phyloP scores from a whole-genome alignment of 2,797 vertebrate species.

The Perodicticus potto region DNA sequence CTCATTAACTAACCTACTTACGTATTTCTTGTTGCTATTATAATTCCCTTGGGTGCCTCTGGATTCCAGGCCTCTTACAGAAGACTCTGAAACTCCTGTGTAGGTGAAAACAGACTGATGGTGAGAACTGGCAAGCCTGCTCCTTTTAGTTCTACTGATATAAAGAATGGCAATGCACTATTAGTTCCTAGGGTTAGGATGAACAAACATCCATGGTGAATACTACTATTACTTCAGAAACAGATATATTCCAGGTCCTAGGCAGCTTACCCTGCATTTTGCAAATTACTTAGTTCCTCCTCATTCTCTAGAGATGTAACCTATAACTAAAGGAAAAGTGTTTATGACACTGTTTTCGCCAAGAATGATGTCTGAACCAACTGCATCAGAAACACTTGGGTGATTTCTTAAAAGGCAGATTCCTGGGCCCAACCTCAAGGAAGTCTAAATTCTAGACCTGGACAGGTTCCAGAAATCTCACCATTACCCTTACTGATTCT shows the following conservation, averaged over 20 bases:
- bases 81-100: conserved; percentile 61
- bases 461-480: not conserved
- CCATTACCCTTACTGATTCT: not conserved
- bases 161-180: conserved; percentile 29
- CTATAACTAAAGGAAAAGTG: conserved; percentile 40
- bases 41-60: conserved; percentile 64
- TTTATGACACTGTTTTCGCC: not conserved
- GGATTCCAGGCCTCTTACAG: conserved; percentile 61
- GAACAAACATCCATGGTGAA: conserved; percentile 36
- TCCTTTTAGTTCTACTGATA: conserved; percentile 21
- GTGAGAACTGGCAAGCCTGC: not conserved
- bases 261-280: not conserved
- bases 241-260: not conserved
- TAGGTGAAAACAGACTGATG: conserved; percentile 38
- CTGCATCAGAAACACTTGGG: conserved; percentile 5
- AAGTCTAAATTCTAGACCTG: not conserved
- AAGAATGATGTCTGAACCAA: not conserved
- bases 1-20: conserved; percentile 81
- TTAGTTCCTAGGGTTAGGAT: conserved; percentile 17
- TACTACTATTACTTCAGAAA: conserved; percentile 41
- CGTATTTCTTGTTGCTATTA: conserved; percentile 64
- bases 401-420: conserved; percentile 5
- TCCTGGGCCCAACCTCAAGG: not conserved
- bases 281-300: conserved; percentile 38
- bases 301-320: not conserved